Evolutionary conservation across 1,140 invertebrate species (phyloP), one percentile per base, ranked within the genome.

Genomic region (Diabrotica virgifera): DNA sequence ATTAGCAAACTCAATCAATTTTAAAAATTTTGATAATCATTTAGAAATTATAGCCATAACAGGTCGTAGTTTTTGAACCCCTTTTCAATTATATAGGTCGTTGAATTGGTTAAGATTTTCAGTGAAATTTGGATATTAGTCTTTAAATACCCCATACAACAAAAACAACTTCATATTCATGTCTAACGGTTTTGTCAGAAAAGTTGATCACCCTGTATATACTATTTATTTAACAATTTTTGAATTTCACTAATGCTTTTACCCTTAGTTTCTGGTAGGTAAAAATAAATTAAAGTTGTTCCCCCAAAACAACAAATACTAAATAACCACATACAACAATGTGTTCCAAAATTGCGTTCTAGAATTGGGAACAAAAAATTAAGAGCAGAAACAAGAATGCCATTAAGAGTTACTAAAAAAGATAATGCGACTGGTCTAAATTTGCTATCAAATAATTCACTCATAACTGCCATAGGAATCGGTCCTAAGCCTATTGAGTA

Each of bases 401-500:
- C 13, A 13, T 38, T 14, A 6, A 59, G 40, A 13, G 58, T 46
- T 7, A 59, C 12, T 0, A 90, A 89, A 6, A 92, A 81, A 0
- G 89, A 86, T 1, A 89, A 88, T 0, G 91, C 92, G 5, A 85
- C 79, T 0, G 90, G 88, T 75, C 92, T 90, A 2, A 92, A 85
- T 69, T 89, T 86, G 0, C 87, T 81, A 1, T 93, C 86, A 70
- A 94, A 91, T 69, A 95, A 85, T 79, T 96, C 91, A 4, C 88
- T 89, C 84, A 94, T 89, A 35, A 96, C 85, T 0, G 92, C 86
- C 91, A 92, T 94, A 0, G 92, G 91, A 10, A 95, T 80, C 0
- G 93, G 91, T 0, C 93, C 93, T 70, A 93, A 89, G 5, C 90
- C 91, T 75, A 85, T 78, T 79, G 87, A 86, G 74, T 89, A 91